phyloP scores from a whole-genome alignment of 1,140 invertebrate genomes.

The Pachypsylla venusta region DNA sequence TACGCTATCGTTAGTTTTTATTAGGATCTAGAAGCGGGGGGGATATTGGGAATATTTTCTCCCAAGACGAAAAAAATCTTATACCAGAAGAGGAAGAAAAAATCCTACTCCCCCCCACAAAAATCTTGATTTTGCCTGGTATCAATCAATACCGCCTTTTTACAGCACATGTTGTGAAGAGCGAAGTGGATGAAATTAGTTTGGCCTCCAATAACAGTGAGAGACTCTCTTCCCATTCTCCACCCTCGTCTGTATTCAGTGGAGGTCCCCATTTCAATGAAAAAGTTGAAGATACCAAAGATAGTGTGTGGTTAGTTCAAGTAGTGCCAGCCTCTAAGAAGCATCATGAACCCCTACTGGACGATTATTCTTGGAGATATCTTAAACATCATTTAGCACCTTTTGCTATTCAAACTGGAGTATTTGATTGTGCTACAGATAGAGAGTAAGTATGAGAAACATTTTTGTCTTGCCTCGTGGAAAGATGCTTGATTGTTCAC shows the following conservation, averaged over 20 bases:
- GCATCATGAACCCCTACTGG: constrained; percentile 23
- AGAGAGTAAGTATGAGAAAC: constrained; percentile 31
- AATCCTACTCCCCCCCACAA: no score
- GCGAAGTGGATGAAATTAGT: constrained; percentile 24
- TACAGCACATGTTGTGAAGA: constrained; percentile 22
- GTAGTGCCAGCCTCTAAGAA: constrained; percentile 25
- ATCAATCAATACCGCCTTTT: constrained; percentile 4
- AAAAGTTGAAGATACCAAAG: constrained; percentile 40
- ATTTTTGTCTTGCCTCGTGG: no score
- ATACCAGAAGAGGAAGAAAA: no score
- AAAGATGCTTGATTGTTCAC: no score
- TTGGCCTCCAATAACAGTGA: constrained; percentile 8
- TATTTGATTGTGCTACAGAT: constrained; percentile 35
- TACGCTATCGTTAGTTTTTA: no score
- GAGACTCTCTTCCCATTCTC: constrained; percentile 13
- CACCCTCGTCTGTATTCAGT: constrained; percentile 32
- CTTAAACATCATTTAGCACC: constrained; percentile 31
- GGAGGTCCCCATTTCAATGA: constrained; percentile 36
- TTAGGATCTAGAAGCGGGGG: no score
- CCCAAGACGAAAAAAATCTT: no score
- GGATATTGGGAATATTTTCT: no score
- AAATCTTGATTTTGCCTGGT: no score
- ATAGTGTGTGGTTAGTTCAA: constrained; percentile 40
- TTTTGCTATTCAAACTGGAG: constrained; percentile 36
- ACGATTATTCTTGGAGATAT: constrained; percentile 31